Evolutionary conservation across 2,888 invertebrate genomes (phyloP), one percentile per base, ranked within the genome.

Genomic region (Oligia strigilis): DNA sequence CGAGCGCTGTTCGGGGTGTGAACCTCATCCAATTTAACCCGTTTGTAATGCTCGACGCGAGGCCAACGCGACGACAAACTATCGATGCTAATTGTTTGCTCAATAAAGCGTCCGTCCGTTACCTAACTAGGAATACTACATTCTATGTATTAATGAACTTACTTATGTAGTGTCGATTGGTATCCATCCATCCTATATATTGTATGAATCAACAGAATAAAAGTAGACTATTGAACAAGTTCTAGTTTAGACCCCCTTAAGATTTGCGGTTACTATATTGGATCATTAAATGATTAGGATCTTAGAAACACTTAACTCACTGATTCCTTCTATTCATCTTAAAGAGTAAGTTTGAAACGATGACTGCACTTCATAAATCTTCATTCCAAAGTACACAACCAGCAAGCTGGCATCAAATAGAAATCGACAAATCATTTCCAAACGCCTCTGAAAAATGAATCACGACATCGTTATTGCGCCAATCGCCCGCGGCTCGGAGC

Each of bases 361-460:
- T 55, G 76, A 72, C 75, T 86, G 43, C 55, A 58, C 64, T 62
- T 72, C 55, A 86, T 85, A 83, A 83, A 86, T 83, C 86, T 72
- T 76, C 43, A 65, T 83, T 77, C 40, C 40, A 69, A 58, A 58
- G 23, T 36, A 80, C 36, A 69, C 76, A 86, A 86, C 73, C 76
- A 76, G 64, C 72, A 78, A 87, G 75, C 75, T 70, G n/a, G 70
- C 75, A 87, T 70, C 71, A 78, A 85, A 85, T 72, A 80, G 65
- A 85, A 82, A 85, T 83, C 90, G 88, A 92, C 92, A 90, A 87
- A 90, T 88, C 85, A 88, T 82, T 72, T 71, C 66, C 55, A 85
- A 85, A 83, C 83, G 82, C 83, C 80, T 88, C 88, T 88, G 91
- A 89, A 91, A 94, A 93, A 94, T 94, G 93, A 94, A 95, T 95